These are phyloP conservation scores for Pogonognathellus flavescens DNA, from an alignment of 1,140 invertebrate genomes.

Conservation along the genomic window DNA sequence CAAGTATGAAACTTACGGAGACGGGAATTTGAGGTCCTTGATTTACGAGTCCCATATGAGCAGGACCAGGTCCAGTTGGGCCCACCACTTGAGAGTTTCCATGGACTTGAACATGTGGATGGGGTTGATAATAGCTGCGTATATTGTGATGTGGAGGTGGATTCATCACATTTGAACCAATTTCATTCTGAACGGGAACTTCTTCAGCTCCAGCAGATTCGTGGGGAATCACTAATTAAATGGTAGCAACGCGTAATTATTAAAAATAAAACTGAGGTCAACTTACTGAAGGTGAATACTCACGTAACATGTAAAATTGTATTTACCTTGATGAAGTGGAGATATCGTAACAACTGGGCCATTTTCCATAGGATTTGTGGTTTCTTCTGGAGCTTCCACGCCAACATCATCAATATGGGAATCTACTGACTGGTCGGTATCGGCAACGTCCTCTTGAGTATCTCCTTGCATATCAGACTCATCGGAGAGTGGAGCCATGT, in stretches of 20 bases:
- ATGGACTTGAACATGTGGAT: conserved; percentile 47
- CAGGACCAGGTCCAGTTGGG: conserved; percentile 31
- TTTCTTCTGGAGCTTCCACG: conserved; percentile 24
- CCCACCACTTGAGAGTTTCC: conserved; percentile 37
- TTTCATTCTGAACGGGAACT: conserved; percentile 6
- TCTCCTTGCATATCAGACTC: conserved; percentile 6
- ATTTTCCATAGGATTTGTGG: conserved; percentile 40
- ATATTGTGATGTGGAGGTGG: conserved; percentile 26
- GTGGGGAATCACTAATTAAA: conserved; percentile 8
- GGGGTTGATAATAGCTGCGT: conserved; percentile 41
- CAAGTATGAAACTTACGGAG: conserved; percentile 33
- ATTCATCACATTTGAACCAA: conserved; percentile 39
- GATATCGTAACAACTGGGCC: conserved; percentile 49
- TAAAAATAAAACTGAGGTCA: neutral
- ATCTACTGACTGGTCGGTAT: conserved; percentile 24
- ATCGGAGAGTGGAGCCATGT: neutral
- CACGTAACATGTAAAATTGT: neutral
- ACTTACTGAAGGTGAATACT: neutral
- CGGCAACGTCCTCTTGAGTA: conserved; percentile 6
- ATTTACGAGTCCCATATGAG: conserved; percentile 50
- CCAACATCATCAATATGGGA: conserved; percentile 33
- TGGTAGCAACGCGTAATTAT: neutral
- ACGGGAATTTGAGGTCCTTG: conserved; percentile 49
- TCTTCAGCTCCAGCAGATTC: conserved; percentile 16
- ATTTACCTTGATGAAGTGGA: conserved; percentile 55